Conservation (phyloP, 2,113 vertebrate species). For the Leptobrachium leishanense region DNA sequence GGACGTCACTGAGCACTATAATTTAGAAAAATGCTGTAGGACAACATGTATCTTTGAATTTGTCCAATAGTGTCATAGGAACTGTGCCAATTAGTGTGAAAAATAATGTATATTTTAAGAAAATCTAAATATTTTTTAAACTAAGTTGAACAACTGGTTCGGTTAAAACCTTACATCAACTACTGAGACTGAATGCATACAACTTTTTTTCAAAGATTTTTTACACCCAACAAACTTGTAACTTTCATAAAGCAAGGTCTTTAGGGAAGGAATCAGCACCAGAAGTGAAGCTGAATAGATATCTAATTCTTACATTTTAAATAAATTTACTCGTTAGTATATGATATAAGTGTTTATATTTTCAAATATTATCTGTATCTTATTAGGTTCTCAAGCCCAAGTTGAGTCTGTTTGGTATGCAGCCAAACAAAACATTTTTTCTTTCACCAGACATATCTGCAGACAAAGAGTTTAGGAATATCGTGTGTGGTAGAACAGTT, state of each 20-base stretch:
- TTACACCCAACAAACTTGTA: neutral
- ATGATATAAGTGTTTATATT: slow-evolving; percentile 21
- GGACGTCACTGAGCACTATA: too few relatives aligned
- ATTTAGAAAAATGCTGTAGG: too few relatives aligned
- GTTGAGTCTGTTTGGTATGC: slow-evolving; percentile 6
- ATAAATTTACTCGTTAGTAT: slow-evolving; percentile 11
- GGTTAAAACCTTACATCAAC: too few relatives aligned
- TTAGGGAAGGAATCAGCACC: neutral
- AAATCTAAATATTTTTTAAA: too few relatives aligned
- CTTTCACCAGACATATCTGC: slow-evolving; percentile 2
- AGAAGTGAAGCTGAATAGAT: neutral
- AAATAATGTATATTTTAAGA: too few relatives aligned
- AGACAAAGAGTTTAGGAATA: neutral
- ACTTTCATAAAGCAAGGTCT: neutral
- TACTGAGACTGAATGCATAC: too few relatives aligned
- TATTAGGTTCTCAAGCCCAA: slow-evolving; percentile 29
- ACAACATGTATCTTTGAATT: too few relatives aligned
- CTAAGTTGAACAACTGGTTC: too few relatives aligned
- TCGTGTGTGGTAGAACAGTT: slow-evolving; percentile 4
- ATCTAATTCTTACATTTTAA: slow-evolving; percentile 10
- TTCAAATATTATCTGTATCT: slow-evolving; percentile 23
- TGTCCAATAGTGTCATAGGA: too few relatives aligned
- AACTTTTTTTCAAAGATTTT: too few relatives aligned
- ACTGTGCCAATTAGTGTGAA: too few relatives aligned
- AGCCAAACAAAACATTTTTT: slow-evolving; percentile 23